Percentiles rank a stretch among this genome's conserved stretches.
These are phyloP conservation scores for Zootoca vivipara DNA, from an alignment of 2,113 vertebrate species.

Conservation along the genomic window DNA sequence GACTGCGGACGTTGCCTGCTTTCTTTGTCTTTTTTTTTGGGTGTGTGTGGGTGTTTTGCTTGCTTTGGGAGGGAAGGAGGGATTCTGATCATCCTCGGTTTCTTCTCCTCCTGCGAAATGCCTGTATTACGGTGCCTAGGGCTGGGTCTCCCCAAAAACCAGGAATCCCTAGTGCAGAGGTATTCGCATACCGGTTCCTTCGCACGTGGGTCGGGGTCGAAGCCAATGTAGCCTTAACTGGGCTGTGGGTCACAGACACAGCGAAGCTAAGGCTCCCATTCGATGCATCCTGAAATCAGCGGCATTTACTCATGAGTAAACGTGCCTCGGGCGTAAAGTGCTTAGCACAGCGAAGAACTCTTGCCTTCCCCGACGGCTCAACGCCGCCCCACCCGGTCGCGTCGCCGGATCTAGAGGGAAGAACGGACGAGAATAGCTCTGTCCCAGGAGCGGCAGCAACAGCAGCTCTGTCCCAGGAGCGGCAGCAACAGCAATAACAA, in stretches of 20 bases:
- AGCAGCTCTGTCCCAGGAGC: no score
- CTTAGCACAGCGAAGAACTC: neutral
- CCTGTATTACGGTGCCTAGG: no score
- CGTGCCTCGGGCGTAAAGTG: neutral
- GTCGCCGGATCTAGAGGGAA: neutral
- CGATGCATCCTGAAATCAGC: neutral
- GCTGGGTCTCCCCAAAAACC: no score
- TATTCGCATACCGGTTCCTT: no score
- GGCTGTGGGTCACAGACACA: neutral
- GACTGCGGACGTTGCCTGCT: no score
- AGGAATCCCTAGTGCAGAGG: no score
- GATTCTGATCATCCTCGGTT: no score
- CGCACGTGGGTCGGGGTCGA: neutral
- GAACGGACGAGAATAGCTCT: neutral
- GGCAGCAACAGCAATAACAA: neutral
- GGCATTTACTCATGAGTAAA: neutral
- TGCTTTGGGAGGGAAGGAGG: no score
- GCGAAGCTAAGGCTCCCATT: neutral
- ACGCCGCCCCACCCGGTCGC: neutral
- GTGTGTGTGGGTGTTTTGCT: no score
- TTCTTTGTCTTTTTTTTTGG: no score
- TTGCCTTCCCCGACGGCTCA: neutral
- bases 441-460: no score
- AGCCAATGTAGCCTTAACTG: neutral
- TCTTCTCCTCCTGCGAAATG: no score